phyloP scores from a whole-genome alignment of 2,113 vertebrate species.

The Silurus glanis region DNA sequence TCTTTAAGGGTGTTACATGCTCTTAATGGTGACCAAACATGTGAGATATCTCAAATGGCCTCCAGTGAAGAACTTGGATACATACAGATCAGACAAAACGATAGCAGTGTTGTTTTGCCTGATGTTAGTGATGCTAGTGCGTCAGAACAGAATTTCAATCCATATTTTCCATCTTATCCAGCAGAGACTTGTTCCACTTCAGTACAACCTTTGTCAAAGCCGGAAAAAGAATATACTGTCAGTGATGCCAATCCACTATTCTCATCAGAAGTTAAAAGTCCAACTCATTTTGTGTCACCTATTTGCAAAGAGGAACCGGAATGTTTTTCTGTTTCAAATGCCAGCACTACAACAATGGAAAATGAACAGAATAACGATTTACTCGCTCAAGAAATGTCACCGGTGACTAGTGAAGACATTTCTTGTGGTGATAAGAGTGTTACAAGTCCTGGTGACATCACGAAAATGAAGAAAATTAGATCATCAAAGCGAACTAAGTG shows the following conservation, averaged over 20 bases:
- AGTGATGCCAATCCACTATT: constrained; percentile 26
- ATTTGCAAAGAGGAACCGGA: constrained; percentile 47
- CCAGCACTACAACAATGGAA: constrained; percentile 1
- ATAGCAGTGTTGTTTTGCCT: constrained; percentile 54
- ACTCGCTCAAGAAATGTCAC: constrained; percentile 42
- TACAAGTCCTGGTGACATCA: constrained; percentile 65
- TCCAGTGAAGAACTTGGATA: constrained; percentile 57
- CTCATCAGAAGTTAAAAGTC: constrained; percentile 44
- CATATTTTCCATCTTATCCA: constrained; percentile 42
- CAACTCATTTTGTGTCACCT: constrained; percentile 22
- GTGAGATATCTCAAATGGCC: constrained; percentile 67
- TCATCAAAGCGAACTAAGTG: constrained; percentile 85
- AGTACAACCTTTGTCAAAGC: constrained; percentile 32
- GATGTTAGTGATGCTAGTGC: constrained; percentile 12
- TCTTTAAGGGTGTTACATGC: constrained; percentile 76
- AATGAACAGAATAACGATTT: constrained; percentile 41
- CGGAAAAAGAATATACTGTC: constrained; percentile 41
- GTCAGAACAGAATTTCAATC: constrained; percentile 31
- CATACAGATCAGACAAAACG: constrained; percentile 56
- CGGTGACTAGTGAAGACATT: constrained; percentile 33
- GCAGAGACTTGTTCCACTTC: constrained; percentile 25
- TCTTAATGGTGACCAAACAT: constrained; percentile 72
- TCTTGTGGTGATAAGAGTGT: constrained; percentile 34
- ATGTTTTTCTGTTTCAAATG: constrained; percentile 34
- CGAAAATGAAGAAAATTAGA: constrained; percentile 86